Evolutionary conservation across 2,888 invertebrate species (phyloP).

Genomic region (Plebejus melissa): DNA sequence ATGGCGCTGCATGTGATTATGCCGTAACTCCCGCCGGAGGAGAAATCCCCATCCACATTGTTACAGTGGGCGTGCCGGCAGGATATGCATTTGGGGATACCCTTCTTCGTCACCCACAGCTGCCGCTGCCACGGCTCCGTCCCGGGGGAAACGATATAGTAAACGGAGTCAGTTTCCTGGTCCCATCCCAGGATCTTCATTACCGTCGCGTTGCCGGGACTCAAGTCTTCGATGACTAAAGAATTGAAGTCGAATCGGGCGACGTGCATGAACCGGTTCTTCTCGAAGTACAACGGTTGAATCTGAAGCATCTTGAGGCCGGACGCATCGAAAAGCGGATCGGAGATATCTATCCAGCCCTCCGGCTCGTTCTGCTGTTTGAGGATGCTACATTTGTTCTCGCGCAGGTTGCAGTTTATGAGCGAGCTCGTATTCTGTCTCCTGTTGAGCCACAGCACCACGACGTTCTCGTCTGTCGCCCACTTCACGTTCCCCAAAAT

Average conservation of each 20-base stretch:
- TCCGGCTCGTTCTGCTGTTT: slow-evolving; percentile 73
- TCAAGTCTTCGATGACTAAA: slow-evolving; percentile 62
- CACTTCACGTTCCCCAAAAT: slow-evolving; percentile 86
- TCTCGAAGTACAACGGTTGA: slow-evolving; percentile 53
- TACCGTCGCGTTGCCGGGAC: slow-evolving; percentile 80
- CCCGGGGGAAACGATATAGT: slow-evolving; percentile 83
- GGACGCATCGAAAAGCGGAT: slow-evolving; percentile 73
- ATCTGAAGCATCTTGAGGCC: slow-evolving; percentile 69
- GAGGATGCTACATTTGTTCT: slow-evolving; percentile 61
- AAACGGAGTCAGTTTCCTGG: slow-evolving; percentile 76
- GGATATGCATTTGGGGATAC: slow-evolving; percentile 80
- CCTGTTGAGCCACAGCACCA: slow-evolving; percentile 90
- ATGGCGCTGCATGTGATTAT: slow-evolving; percentile 58
- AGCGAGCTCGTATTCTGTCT: slow-evolving; percentile 86
- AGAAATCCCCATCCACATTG: slow-evolving; percentile 79
- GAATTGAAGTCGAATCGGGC: slow-evolving; percentile 56
- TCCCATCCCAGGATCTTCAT: slow-evolving; percentile 81
- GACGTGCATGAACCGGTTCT: slow-evolving; percentile 69
- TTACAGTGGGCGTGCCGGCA: slow-evolving; percentile 84
- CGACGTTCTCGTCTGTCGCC: slow-evolving; percentile 82
- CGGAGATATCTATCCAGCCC: slow-evolving; percentile 84
- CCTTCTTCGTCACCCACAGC: slow-evolving; percentile 77
- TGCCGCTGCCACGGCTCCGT: slow-evolving; percentile 85
- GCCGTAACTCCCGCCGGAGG: slow-evolving; percentile 59
- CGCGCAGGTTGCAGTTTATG: slow-evolving; percentile 75